Conservation (phyloP, 2,113 vertebrate species). For the Athene cunicularia region DNA sequence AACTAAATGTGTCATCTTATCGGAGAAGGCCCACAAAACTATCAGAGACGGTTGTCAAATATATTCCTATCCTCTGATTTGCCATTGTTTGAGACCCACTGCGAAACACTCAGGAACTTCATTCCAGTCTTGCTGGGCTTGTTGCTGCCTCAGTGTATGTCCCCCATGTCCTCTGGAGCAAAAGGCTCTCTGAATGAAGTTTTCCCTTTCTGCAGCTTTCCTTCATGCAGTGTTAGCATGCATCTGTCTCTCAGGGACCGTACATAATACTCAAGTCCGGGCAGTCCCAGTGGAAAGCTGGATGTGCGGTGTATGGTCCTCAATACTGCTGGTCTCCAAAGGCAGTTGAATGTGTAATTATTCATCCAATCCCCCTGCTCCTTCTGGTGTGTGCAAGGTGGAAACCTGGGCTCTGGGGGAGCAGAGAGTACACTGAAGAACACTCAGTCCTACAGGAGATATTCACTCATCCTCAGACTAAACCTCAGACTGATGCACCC, state of each 20-base stretch:
- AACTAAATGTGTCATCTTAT: neutral
- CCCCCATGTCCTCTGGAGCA: neutral
- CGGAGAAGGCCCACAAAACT: neutral
- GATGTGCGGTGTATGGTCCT: neutral
- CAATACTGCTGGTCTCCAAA: neutral
- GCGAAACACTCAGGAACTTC: neutral
- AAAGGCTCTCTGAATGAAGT: neutral
- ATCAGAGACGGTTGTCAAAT: neutral
- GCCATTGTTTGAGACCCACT: neutral
- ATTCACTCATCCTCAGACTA: neutral
- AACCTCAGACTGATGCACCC: neutral
- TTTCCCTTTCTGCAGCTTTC: neutral
- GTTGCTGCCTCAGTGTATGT: neutral
- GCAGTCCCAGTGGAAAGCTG: neutral
- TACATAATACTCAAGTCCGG: neutral
- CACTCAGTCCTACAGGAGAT: neutral
- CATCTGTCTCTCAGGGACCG: rapidly evolving
- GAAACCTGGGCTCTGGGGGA: neutral
- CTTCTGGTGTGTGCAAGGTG: neutral
- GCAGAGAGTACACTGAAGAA: neutral
- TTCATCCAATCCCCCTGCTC: neutral
- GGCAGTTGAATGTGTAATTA: neutral
- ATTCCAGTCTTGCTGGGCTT: neutral
- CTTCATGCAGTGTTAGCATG: rapidly evolving
- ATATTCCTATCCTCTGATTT: neutral